Base-by-base conservation (phyloP, 2,888 invertebrate genomes). In the Acanthoscelides obtectus region DNA sequence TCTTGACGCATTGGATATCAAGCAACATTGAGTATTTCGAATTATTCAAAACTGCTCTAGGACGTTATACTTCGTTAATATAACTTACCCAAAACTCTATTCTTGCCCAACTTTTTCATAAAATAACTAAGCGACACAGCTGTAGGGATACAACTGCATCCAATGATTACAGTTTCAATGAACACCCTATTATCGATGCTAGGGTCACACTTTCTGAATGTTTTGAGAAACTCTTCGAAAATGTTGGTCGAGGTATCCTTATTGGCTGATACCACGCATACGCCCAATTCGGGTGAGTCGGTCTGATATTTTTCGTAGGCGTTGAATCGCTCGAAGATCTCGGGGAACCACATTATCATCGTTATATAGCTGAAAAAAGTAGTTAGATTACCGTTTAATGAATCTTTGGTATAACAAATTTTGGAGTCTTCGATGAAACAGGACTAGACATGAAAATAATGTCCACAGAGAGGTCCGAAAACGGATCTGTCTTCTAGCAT, bases 331-430 rank as follows among this genome's bases (percentile, higher is more conserved):
- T 89, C 89, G 81, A 92, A 92, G 73, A 92, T 86, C 79, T 91
- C 91, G 67, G 91, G 91, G 83, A 92, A 91, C 92, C 92, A 92
- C 89, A 92, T 88, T 86, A 89, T 88, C 75, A 89, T 81, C 0
- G 89, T 89, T 82, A 89, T 89, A 82, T 89, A 89, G 78, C 89
- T 89, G 81, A 5, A 81, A 83, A 67, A 69, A 63, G 17, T 65
- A n/a, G n/a, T n/a, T n/a, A n/a, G n/a, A n/a, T n/a, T n/a, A n/a
- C n/a, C n/a, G n/a, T n/a, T n/a, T n/a, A n/a, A n/a, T n/a, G n/a
- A n/a, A n/a, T n/a, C n/a, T n/a, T n/a, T n/a, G n/a, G n/a, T n/a
- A n/a, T n/a, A n/a, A n/a, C n/a, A n/a, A n/a, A n/a, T n/a, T n/a
- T n/a, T n/a, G n/a, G n/a, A n/a, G n/a, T n/a, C n/a, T n/a, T n/a